Base-by-base conservation (phyloP, 2,113 vertebrate species). In the Etheostoma spectabile region DNA sequence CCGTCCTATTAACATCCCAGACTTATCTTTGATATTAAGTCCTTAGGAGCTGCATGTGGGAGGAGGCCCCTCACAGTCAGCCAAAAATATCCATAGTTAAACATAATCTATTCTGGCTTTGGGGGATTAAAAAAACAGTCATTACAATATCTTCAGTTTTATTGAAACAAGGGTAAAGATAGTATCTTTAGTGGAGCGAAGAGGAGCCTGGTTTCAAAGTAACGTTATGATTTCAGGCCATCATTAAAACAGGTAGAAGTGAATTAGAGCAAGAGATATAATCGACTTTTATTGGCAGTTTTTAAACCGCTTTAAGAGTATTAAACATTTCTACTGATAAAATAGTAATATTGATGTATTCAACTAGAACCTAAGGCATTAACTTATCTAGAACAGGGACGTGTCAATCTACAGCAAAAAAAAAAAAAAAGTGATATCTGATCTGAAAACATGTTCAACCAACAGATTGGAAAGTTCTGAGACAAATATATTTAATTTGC, bases 21-120 rank as follows among this genome's bases (percentile, higher is more conserved):
- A 79, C 60, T 62, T 75, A 74, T 80, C 68, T 71, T 14, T 83
- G 51, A 45, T 76, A 73, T 82, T 76, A 85, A 53, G 73, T 66
- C 55, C 78, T 27, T 70, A 61, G 49, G 67, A 61, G 76, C 63
- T 21, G 59, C 73, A 75, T 45, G 70, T 35, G 57, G 70, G 73
- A 67, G 53, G 33, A 74, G 61, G 46, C 62, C 15, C 27, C 76
- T 76, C 33, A 69, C 64, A 68, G 56, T 68, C 48, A 72, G 38
- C 56, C 56, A 72, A 49, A 77, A 64, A 79, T 76, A 82, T 60
- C 22, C 74, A 64, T 24, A 18, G 46, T 84, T 60, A 81, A 71
- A 76, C 61, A 16, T 75, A 71, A 84, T 81, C 48, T 68, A 66
- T 84, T 78, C 74, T 74, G 64, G n/a, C 21, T 78, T 57, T 42